Evolutionary conservation across 1,140 invertebrate species (phyloP), one percentile per base, ranked within the genome.

Genomic region (Drosophila equinoxialis): DNA sequence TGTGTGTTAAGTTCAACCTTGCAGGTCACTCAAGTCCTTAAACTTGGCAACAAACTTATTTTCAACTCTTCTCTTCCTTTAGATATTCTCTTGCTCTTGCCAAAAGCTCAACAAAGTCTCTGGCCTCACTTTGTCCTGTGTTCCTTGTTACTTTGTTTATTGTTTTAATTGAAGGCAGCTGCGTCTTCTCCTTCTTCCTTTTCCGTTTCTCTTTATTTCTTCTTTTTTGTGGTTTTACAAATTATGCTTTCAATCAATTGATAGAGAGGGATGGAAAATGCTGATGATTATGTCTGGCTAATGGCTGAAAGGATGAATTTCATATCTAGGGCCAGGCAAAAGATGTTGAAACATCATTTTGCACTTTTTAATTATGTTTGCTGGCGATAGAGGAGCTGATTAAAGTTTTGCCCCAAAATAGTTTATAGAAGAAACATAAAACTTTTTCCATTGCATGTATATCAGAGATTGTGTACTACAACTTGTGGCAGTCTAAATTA

Each of bases 101-200:
- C 41, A 26, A 26, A 80, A 84, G 61, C 84, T 84, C 4, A 17
- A 17, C 30, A 67, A 65, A 62, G 66, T 79, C 74, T 68, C 66
- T 58, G 37, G 51, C 63, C 84, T 63, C 65, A 60, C 68, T 72
- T 67, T 71, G 42, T 68, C 61, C 71, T 55, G 8, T 30, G 33
- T 59, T 41, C 39, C 11, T 66, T 39, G 48, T 67, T 74, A 55
- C 48, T 65, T 71, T 57, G 41, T 51, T 71, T 39, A 69, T 72
- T 57, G 63, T 74, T 58, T 70, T 78, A 85, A 81, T 75, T 75
- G 68, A 72, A 70, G 69, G 59, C 78, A 78, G 78, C 65, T 75
- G 71, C 14, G 17, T 51, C 45, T 51, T 23, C 45, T 51, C 6
- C 17, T 23, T 8, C 45, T 23, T 61, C 13, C 26, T 41, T 23